A percentile compares a stretch with the other conserved stretches of the same genome.
Evolutionary conservation across 2,797 vertebrate genomes (phyloP).

Genomic region (Chanos chanos): DNA sequence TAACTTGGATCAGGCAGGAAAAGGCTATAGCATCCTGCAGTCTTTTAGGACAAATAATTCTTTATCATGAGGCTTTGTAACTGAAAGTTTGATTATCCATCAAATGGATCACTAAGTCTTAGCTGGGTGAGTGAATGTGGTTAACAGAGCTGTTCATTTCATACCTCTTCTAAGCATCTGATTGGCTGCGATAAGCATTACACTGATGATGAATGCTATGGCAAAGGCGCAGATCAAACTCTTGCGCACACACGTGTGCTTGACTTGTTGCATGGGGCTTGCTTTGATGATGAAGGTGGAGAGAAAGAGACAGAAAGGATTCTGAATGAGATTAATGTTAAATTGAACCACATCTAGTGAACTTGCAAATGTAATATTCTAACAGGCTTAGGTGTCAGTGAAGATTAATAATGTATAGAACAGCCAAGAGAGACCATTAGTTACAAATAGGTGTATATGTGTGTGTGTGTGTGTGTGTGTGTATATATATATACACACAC

Average conservation of each 20-base stretch:
- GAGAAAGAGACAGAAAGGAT: conserved; percentile 5
- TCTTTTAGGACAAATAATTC: background rate
- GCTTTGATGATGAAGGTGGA: conserved; percentile 68
- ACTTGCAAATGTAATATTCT: no score
- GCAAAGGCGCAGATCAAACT: conserved; percentile 98
- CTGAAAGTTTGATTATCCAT: no score
- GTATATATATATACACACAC: no score
- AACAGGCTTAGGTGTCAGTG: no score
- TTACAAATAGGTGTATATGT: no score
- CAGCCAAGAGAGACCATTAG: no score
- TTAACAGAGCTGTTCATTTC: conserved; percentile 72
- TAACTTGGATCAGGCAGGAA: no score
- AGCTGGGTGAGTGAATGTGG: background rate
- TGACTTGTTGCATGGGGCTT: conserved; percentile 95
- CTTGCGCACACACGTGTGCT: conserved; percentile 96
- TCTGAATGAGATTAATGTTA: background rate
- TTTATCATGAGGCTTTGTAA: no score
- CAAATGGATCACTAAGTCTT: conserved; percentile 1
- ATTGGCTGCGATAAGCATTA: conserved; percentile 97
- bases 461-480: no score
- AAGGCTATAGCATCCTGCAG: background rate
- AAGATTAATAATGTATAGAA: no score
- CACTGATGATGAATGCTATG: conserved; percentile 97
- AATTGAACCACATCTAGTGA: no score
- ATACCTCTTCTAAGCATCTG: conserved; percentile 96